A percentile compares a stretch with the other conserved stretches of the same genome.
Evolutionary conservation across 30 jellyfish, hydroid and myxozoan species (phyloP).

Genomic region (Cassiopea andromeda): DNA sequence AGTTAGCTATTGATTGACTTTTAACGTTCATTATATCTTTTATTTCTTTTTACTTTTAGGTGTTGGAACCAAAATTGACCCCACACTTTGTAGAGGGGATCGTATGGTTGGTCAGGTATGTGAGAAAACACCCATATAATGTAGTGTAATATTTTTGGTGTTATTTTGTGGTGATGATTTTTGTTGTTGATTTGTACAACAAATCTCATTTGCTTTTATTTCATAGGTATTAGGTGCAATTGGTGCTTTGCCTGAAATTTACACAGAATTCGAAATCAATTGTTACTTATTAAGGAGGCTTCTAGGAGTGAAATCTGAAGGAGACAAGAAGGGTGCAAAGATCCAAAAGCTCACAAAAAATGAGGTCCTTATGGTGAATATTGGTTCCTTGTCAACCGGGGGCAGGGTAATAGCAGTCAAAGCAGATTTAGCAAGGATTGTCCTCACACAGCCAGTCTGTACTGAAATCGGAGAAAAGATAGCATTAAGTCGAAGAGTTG

Average conservation of each 20-base stretch:
- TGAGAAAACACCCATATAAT: background rate
- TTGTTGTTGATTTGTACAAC: background rate
- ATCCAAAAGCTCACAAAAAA: slow-evolving; percentile 94
- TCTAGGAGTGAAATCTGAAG: slow-evolving; percentile 98
- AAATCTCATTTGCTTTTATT: background rate
- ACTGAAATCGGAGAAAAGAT: slow-evolving; percentile 98
- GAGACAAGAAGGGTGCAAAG: slow-evolving; percentile 99
- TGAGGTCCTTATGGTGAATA: slow-evolving; percentile 98
- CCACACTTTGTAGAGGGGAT: slow-evolving; percentile 98
- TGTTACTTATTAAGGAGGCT: slow-evolving; percentile 89
- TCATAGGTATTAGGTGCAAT: slow-evolving; percentile 94
- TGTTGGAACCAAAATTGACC: slow-evolving; percentile 98
- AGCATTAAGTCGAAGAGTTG: slow-evolving; percentile 99
- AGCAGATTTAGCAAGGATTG: slow-evolving; percentile 98
- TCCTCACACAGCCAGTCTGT: slow-evolving; percentile 99
- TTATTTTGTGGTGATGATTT: background rate
- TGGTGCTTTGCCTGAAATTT: slow-evolving; percentile 99
- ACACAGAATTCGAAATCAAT: slow-evolving; percentile 94
- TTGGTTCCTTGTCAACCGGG: slow-evolving; percentile 99
- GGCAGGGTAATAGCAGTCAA: slow-evolving; percentile 99
- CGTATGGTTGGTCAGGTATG: slow-evolving; percentile 99
- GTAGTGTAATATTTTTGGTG: too few relatives aligned
- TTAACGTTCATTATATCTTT: background rate
- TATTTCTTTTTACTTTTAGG: slow-evolving; percentile 36
- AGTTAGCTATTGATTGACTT: background rate